Conservation (phyloP, 2,888 invertebrate genomes). For the Homarus gammarus region DNA sequence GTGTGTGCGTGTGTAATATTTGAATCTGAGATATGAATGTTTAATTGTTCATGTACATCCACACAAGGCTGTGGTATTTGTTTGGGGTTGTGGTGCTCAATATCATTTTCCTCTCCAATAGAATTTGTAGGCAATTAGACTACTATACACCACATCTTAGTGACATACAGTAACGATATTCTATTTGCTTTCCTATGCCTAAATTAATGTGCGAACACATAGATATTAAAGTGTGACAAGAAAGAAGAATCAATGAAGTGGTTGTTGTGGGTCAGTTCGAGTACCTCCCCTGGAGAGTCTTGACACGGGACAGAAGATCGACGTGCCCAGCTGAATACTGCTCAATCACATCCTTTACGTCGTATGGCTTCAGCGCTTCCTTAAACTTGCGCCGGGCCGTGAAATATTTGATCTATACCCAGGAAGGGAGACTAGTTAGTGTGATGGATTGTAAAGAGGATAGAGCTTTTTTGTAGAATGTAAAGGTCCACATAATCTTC, state of each 20-base stretch:
- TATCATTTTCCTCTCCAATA: background rate
- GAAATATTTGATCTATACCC: slow-evolving; percentile 90
- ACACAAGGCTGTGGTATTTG: background rate
- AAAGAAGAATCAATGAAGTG: background rate
- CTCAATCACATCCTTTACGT: slow-evolving; percentile 96
- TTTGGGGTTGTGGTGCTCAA: background rate
- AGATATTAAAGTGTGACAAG: slow-evolving; percentile 25
- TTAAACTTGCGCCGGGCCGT: slow-evolving; percentile 95
- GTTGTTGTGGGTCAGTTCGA: slow-evolving; percentile 28
- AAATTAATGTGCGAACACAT: slow-evolving; percentile 10
- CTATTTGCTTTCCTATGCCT: background rate
- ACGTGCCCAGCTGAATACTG: slow-evolving; percentile 82
- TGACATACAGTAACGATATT: background rate
- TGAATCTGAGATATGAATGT: background rate
- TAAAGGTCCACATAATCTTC: slow-evolving; percentile 14
- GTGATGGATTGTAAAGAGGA: slow-evolving; percentile 17
- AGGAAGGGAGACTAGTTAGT: slow-evolving; percentile 49
- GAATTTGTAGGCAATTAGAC: background rate
- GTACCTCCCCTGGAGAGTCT: slow-evolving; percentile 77
- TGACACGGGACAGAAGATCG: slow-evolving; percentile 81
- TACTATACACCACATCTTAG: background rate
- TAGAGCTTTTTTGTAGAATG: slow-evolving; percentile 19
- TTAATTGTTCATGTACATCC: background rate
- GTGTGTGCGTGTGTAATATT: too few species aligned
- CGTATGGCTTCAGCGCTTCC: slow-evolving; percentile 96